These are phyloP conservation scores for Ctenosaura bakeri DNA, from an alignment of 2,797 vertebrate species.

Conservation along the genomic window DNA sequence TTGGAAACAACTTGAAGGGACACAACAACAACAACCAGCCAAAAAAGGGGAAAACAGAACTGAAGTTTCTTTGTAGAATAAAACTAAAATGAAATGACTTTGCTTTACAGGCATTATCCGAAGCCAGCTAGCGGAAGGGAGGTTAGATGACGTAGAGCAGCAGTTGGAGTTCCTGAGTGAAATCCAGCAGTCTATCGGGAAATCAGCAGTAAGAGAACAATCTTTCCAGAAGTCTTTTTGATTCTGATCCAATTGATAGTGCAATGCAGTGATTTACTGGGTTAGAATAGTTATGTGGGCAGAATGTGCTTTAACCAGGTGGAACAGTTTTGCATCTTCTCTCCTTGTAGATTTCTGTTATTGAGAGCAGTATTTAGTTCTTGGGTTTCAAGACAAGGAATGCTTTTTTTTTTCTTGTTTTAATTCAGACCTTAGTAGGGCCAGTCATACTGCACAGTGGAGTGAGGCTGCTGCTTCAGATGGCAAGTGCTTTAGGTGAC, in stretches of 20 bases:
- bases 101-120: constrained; percentile 89
- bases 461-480: neutral
- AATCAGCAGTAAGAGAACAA: constrained; percentile 87
- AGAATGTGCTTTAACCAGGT: neutral
- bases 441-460: neutral
- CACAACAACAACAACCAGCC: too few relatives aligned
- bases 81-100: constrained; percentile 35
- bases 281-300: neutral
- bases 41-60: neutral
- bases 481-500: neutral
- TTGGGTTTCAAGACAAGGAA: neutral
- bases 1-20: too few relatives aligned
- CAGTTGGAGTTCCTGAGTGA: constrained; percentile 95
- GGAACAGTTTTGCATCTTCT: constrained; percentile 7
- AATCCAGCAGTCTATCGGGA: constrained; percentile 94
- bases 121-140: constrained; percentile 92
- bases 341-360: neutral
- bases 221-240: constrained; percentile 45
- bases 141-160: constrained; percentile 92
- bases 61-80: neutral
- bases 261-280: neutral
- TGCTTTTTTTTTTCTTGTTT: neutral
- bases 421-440: constrained; percentile 15
- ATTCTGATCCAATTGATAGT: neutral
- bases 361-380: neutral